These are phyloP conservation scores for Philypnodon macrostomus DNA, from an alignment of 2,797 vertebrate genomes.

Conservation along the genomic window DNA sequence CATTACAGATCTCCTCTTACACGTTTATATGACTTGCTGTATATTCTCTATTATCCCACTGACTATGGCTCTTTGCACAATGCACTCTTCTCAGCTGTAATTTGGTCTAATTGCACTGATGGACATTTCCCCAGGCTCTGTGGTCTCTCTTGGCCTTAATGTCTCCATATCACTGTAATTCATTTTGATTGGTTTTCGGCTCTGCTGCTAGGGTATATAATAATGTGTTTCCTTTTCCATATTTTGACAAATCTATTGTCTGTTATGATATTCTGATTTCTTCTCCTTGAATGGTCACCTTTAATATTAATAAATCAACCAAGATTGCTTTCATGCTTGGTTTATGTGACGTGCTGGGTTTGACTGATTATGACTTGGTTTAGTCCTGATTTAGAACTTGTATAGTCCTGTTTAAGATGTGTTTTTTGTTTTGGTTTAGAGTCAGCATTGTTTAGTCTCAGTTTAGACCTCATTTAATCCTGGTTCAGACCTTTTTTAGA, in stretches of 20 bases:
- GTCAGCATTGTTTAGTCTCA: too few relatives aligned
- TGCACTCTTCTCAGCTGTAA: conserved; percentile 35
- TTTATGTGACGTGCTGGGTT: too few relatives aligned
- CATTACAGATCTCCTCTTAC: too few relatives aligned
- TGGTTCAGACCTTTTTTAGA: too few relatives aligned
- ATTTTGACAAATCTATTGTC: not conserved
- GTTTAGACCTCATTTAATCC: too few relatives aligned
- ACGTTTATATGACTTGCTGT: not conserved
- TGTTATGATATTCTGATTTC: too few relatives aligned
- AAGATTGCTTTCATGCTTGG: too few relatives aligned
- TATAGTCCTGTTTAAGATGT: too few relatives aligned
- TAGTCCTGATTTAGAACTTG: too few relatives aligned
- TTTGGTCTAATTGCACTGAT: conserved; percentile 42
- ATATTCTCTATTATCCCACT: not conserved
- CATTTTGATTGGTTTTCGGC: conserved; percentile 26
- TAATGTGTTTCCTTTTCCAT: conserved; percentile 1
- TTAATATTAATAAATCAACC: too few relatives aligned
- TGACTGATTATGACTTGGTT: not conserved
- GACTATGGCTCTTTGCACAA: not conserved
- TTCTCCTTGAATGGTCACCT: too few relatives aligned
- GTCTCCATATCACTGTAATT: conserved; percentile 29
- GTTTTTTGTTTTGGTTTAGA: too few relatives aligned
- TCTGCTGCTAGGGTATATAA: conserved; percentile 39
- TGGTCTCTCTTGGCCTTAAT: conserved; percentile 14
- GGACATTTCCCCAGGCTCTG: conserved; percentile 25